phyloP scores from a whole-genome alignment of 2,888 invertebrate species.

The Azorinus chamasolen region DNA sequence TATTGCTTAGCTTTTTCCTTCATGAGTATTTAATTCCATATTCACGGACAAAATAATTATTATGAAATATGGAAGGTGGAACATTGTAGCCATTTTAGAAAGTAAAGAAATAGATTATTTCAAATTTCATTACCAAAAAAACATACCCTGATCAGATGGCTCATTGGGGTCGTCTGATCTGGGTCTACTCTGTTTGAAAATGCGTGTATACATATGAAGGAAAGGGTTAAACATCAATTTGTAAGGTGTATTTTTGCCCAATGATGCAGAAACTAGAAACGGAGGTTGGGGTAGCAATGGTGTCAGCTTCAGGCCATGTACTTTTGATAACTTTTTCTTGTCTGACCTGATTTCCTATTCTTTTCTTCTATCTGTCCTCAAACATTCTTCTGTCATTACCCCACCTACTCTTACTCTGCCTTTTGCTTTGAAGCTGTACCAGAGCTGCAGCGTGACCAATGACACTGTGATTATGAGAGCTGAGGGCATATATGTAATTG shows the following conservation, averaged over 20 bases:
- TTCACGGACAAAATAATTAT: no score
- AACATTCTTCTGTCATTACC: constrained; percentile 55
- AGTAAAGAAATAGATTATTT: no score
- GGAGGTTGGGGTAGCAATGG: constrained; percentile 46
- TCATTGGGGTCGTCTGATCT: no score
- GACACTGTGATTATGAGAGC: constrained; percentile 64
- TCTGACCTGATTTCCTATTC: constrained; percentile 17
- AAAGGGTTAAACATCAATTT: no score
- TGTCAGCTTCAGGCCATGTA: constrained; percentile 7
- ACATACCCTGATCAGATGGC: no score
- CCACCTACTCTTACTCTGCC: constrained; percentile 36
- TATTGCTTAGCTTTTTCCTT: no score
- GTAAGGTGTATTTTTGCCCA: constrained; percentile 36
- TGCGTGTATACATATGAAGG: no score
- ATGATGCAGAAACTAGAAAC: constrained; percentile 50
- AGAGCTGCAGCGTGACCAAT: constrained; percentile 24
- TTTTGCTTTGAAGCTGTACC: constrained; percentile 24
- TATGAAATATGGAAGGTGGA: no score
- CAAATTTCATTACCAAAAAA: no score
- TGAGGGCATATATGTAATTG: constrained; percentile 41
- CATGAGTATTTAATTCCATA: no score
- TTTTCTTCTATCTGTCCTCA: constrained; percentile 42
- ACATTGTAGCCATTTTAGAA: no score
- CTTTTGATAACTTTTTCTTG: constrained; percentile 22
- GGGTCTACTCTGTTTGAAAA: no score